phyloP scores from a whole-genome alignment of 2,113 vertebrate species.

The Zosterops lateralis region DNA sequence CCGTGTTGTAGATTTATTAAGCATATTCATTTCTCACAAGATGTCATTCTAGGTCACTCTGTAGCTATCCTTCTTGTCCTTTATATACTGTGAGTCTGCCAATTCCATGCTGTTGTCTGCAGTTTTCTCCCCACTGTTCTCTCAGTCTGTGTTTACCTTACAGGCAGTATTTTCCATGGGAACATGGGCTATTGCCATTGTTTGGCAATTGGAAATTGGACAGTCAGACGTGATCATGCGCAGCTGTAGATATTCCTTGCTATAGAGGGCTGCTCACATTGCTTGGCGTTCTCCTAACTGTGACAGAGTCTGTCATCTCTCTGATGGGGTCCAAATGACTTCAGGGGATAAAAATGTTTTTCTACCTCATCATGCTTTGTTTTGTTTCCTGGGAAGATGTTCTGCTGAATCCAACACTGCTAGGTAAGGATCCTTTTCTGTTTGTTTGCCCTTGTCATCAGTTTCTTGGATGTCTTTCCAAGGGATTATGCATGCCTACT shows the following conservation, averaged over 20 bases:
- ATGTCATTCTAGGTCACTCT: not conserved
- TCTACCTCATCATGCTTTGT: not conserved
- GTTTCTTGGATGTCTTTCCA: conserved; percentile 46
- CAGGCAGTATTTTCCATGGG: not conserved
- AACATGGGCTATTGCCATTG: not conserved
- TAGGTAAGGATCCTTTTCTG: not conserved
- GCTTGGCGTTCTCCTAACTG: not conserved
- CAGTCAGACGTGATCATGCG: rapidly evolving
- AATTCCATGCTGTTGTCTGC: not conserved
- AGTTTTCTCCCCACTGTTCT: not conserved
- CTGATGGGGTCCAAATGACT: not conserved
- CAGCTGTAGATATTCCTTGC: not conserved
- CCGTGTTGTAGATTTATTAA: not conserved
- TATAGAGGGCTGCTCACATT: not conserved
- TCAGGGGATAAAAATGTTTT: conserved; percentile 21
- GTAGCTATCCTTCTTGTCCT: not conserved
- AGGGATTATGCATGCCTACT: conserved; percentile 38
- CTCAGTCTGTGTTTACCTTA: not conserved
- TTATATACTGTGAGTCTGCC: not conserved
- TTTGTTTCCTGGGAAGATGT: not conserved
- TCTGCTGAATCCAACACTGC: not conserved
- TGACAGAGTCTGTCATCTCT: not conserved
- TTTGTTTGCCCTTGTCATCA: not conserved
- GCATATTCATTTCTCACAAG: not conserved
- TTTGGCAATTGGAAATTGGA: not conserved